Evolutionary conservation across 2,797 vertebrate species (phyloP).

Genomic region (Sparus aurata): DNA sequence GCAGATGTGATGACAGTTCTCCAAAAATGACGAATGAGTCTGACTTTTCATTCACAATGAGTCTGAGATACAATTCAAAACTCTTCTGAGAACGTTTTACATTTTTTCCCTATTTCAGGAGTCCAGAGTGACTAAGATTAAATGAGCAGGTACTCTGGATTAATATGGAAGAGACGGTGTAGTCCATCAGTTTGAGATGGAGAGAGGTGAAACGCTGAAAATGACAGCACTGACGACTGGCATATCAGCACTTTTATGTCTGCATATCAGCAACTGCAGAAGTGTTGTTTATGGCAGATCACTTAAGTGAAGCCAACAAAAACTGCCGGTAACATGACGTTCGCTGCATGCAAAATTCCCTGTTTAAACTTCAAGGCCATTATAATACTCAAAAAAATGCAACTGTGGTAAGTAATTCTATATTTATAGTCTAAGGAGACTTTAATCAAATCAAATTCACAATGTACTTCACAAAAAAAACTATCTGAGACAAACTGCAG

Average conservation of each 20-base stretch:
- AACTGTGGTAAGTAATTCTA: background rate
- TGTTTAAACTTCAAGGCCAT: background rate
- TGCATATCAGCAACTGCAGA: conserved; percentile 30
- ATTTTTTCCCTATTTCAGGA: conserved; percentile 34
- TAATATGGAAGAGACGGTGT: conserved; percentile 44
- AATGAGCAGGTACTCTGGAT: conserved; percentile 49
- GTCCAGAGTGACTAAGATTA: conserved; percentile 34
- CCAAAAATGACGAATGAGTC: conserved; percentile 50
- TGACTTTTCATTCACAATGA: conserved; percentile 51
- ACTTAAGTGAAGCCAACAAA: conserved; percentile 5
- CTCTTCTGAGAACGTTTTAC: conserved; percentile 39
- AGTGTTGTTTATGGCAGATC: conserved; percentile 36
- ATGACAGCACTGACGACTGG: conserved; percentile 46
- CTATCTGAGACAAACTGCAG: background rate
- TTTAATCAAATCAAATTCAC: no score
- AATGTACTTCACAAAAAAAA: background rate
- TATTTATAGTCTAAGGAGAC: background rate
- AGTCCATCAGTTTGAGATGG: conserved; percentile 49
- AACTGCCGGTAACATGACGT: background rate
- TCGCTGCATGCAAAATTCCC: background rate
- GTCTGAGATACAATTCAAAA: conserved; percentile 38
- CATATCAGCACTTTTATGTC: conserved; percentile 49
- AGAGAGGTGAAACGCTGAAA: conserved; percentile 24
- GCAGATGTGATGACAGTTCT: conserved; percentile 37
- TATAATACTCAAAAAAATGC: background rate